Evolutionary conservation across 2,113 vertebrate species (phyloP), one percentile per base, ranked within the genome.

Genomic region (Theristicus caerulescens): DNA sequence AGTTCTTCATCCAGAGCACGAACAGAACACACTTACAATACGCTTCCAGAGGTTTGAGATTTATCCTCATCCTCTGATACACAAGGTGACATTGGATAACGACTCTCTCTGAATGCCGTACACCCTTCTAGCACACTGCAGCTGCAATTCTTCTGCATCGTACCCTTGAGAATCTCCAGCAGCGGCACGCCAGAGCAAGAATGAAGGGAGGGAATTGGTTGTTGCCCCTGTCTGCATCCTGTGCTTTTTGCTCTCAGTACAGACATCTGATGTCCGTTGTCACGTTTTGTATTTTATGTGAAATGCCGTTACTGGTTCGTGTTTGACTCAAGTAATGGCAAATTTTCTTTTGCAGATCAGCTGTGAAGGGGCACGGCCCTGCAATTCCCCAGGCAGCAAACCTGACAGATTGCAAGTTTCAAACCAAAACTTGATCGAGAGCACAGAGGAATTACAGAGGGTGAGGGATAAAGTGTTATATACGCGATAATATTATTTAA

Each of bases 311-410:
- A 92, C 96, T 42, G 78, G 83, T 47, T 88, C 66, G 20, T 93
- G 93, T 93, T 92, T 88, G 88, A 93, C 92, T 97, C 80, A 1
- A 94, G 69, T 16, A 76, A 90, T 21, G 34, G 92, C 95, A 96
- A 97, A 96, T 94, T 82, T 76, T 25, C 88, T 54, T 82, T 79
- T 94, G 95, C 95, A 93, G 92, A 88, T 97, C 95, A 96, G 94
- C 94, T 96, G 97, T 11, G 88, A 96, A 96, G 88, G 96, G 93
- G 85, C 94, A 88, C 1, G 34, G 92, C 95, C 36, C 19, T 93
- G 94, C 90, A 79, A 95, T 97, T 97, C 92, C 84, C 93, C 90
- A 84, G 88, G 93, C 88, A 87, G 93, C 87, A 92, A 82, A 88
- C 21, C 91, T 82, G 93, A 95, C 94, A 97, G 93, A 94, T 36